Base-by-base conservation (phyloP, 2,888 invertebrate genomes). In the Tribolium freemani region DNA sequence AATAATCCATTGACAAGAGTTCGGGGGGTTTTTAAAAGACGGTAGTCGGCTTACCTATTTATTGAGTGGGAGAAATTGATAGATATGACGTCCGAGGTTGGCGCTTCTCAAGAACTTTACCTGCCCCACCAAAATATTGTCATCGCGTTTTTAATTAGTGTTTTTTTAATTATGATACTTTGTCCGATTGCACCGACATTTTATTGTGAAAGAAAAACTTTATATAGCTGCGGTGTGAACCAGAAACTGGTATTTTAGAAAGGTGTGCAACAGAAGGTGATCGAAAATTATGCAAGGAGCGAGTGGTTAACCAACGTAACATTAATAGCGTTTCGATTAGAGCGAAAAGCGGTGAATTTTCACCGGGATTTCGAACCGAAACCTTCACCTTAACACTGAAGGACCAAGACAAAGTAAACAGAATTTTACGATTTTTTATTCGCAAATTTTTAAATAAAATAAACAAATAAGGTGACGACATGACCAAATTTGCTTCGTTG, bases 91-190 rank as follows among this genome's bases (percentile, higher is more conserved):
- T 66, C 64, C 71, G 71, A 64, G 71, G 63, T 64, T 71, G 71
- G 71, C 66, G 71, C 71, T 71, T 71, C 71, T 64, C 64, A 71
- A 71, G 71, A 71, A 64, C 71, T 66, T 64, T 56, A 71, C 71
- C 64, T 71, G 64, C 71, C 71, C 71, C 64, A 58, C 71, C 71
- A 61, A 58, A 69, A 58, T 74, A 56, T 61, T 54, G 50, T 46
- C 64, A 61, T 48, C 50, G 64, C 20, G 38, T 64, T 64, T 11
- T 53, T 64, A 64, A 53, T 54, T 53, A 64, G 8, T 9, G 8
- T 64, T 50, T 11, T 6, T 21, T 44, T 44, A 45, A 57, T 57
- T 57, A 38, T 31, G 8, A 50, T 48, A 45, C 16, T 46, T 46
- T 6, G 46, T 53, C 21, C 11, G 51, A 63, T 64, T 64, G 64